Conservation (phyloP, 2,888 invertebrate genomes). For the Anarsia innoxiella region DNA sequence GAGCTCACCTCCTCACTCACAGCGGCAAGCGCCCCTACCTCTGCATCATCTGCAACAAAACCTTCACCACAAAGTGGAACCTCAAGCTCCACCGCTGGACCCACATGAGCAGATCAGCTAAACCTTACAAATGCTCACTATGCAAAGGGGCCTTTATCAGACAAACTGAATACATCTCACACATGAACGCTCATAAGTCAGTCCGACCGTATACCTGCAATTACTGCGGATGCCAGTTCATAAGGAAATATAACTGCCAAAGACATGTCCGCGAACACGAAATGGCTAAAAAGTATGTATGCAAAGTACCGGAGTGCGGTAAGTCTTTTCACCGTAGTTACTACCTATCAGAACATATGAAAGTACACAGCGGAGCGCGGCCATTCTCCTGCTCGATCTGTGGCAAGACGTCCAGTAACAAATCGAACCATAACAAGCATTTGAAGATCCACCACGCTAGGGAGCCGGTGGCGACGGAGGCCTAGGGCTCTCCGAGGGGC, state of each 20-base stretch:
- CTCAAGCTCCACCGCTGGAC: conserved; percentile 92
- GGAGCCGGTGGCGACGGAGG: conserved; percentile 90
- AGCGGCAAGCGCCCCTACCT: conserved; percentile 83
- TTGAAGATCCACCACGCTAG: conserved; percentile 92
- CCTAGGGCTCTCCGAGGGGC: conserved; percentile 39
- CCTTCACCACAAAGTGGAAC: conserved; percentile 93
- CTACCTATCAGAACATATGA: conserved; percentile 90
- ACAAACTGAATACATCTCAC: conserved; percentile 85
- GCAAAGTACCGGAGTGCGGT: conserved; percentile 82
- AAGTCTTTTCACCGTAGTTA: conserved; percentile 91
- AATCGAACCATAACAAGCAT: conserved; percentile 94
- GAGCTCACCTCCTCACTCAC: conserved; percentile 87
- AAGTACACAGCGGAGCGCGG: conserved; percentile 87
- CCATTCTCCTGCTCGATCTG: conserved; percentile 92
- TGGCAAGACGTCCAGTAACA: conserved; percentile 91
- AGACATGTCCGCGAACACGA: conserved; percentile 89
- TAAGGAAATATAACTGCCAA: conserved; percentile 90
- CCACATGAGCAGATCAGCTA: conserved; percentile 87
- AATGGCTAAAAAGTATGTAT: conserved; percentile 84
- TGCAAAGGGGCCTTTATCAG: conserved; percentile 91
- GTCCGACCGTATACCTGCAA: conserved; percentile 91
- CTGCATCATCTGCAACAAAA: conserved; percentile 88
- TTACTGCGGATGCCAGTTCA: conserved; percentile 92
- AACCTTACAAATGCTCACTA: conserved; percentile 88
- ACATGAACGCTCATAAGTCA: conserved; percentile 90